Base-by-base conservation (phyloP, 2,888 invertebrate genomes). In the Cataglyphis rosenhaueri region DNA sequence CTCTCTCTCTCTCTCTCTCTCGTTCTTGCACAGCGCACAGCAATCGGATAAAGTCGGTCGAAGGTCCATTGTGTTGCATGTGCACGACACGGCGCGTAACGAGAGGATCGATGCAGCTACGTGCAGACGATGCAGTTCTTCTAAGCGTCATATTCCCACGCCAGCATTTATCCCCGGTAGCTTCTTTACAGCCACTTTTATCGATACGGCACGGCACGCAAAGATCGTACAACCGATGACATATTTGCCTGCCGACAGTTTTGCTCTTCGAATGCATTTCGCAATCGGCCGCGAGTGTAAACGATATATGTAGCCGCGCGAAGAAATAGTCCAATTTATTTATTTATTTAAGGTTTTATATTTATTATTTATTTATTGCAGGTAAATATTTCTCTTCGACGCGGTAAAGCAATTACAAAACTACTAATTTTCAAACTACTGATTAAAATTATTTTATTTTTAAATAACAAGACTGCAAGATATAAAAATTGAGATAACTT, bases 111-210 rank as follows among this genome's bases (percentile, higher is more conserved):
- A 78, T 70, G 59, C n/a, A 68, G 70, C n/a, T 57, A 68, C 32
- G 57, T 66, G 76, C 68, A 68, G 59, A 68, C 76, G 57, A 38
- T 78, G 78, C 59, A 48, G 18, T 79, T 79, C 59, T 76, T 76
- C 8, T 52, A 66, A 79, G 44, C 70, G 35, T 35, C 35, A 35
- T 52, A 52, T 52, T 1, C 10, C 41, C 44, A 32, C 52, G 25
- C 6, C 25, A 32, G 35, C 35, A 79, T 78, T 59, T 70, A 59
- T 70, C 70, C 32, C 2, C 70, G 21, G 21, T 59, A 10, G 32
- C 6, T 70, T 59, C 32, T 44, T 59, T 78, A 59, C 15, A n/a
- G 15, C 15, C 25, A 15, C 44, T 70, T 78, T 59, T 44, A 44
- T 70, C 78, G 18, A 1, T 8, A 52, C 21, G 25, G 25, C 25